These are phyloP conservation scores for Antrozous pallidus DNA, from an alignment of 2,797 vertebrate genomes.

Conservation along the genomic window DNA sequence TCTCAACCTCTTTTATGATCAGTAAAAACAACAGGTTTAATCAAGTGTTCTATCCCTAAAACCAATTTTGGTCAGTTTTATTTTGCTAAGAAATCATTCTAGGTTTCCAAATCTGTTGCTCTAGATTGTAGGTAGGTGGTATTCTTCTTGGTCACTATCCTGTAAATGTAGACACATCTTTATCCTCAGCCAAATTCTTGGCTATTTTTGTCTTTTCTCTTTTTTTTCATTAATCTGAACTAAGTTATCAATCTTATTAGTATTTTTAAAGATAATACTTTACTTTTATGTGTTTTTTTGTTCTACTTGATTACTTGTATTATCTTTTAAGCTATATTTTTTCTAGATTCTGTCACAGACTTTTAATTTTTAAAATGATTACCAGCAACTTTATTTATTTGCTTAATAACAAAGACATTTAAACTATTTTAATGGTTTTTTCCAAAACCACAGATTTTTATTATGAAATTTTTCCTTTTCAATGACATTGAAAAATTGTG, in stretches of 20 bases:
- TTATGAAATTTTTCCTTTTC: neutral
- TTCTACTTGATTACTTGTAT: neutral
- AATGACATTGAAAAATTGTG: neutral
- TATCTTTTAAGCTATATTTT: neutral
- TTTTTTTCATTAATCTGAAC: neutral
- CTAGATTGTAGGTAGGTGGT: accelerated
- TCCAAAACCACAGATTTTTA: neutral
- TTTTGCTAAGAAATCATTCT: neutral
- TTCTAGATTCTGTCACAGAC: neutral
- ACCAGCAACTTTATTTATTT: neutral
- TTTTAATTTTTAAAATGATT: neutral
- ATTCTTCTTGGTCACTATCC: neutral
- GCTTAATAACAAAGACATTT: neutral
- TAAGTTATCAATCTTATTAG: neutral
- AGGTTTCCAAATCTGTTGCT: neutral
- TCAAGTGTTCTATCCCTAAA: neutral
- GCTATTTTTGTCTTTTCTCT: neutral
- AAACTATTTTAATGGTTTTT: neutral
- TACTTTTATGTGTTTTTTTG: neutral
- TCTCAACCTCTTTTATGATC: neutral
- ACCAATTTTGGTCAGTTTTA: neutral
- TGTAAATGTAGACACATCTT: neutral
- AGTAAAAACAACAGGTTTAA: neutral
- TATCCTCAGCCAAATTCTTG: neutral
- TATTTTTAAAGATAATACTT: neutral